Evolutionary conservation across 2,888 invertebrate species (phyloP), one percentile per base, ranked within the genome.

Genomic region (Melipona bicolor): DNA sequence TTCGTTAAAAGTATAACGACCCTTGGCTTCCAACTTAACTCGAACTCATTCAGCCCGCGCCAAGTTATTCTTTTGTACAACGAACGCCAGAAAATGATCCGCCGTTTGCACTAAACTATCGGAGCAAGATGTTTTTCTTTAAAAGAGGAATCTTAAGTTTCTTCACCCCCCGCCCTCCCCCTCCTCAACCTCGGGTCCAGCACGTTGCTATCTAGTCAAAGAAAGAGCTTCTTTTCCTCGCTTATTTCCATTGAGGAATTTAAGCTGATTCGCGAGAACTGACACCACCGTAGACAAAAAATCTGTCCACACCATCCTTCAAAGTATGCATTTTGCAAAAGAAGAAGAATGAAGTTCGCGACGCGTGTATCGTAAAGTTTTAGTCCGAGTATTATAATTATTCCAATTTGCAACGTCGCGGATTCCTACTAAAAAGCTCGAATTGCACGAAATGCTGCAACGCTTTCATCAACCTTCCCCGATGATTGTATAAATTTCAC

Each of bases 1-100:
- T 79, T 79, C 79, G 67, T 74, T 79, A 79, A 74, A 79, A 79
- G 79, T 79, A 79, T 68, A 79, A 74, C 67, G 74, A 79, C 19
- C n/a, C 9, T 19, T 43, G 43, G 32, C 59, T 67, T 15, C 36
- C 67, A 68, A 74, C 49, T 68, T 74, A 50, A 74, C 74, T 67
- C 36, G 52, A 21, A 6, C 52, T 59, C 62, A 62, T 77, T 77
- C 77, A 70, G 52, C 21, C 70, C 62, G 52, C 52, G 24, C 62
- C 43, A 54, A 70, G 62, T 52, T 70, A 77, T 71, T 77, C 77
- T 77, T 77, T 77, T 70, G 77, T 71, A 59, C n/a, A 50, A 21
- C 5, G 27, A 49, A 71, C 52, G 36, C 59, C 52, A 52, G 67
- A 68, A 68, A 79, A 61, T 50, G 50, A 68, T 79, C 61, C 67